Conservation (phyloP, 2,113 vertebrate genomes). For the Vimba vimba region DNA sequence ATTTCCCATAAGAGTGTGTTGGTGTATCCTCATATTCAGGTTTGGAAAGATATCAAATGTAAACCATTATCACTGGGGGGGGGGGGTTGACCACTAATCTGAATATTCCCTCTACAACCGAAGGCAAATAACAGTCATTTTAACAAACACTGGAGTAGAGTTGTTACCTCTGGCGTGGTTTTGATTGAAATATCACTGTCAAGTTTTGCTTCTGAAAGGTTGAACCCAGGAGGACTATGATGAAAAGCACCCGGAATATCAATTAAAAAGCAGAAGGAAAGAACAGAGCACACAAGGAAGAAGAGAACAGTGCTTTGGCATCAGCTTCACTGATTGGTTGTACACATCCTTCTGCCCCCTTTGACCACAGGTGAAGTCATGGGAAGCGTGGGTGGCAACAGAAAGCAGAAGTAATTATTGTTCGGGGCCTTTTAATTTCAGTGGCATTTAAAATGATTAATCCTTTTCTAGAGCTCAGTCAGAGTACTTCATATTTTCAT, state of each 20-base stretch:
- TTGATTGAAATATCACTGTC: conserved; percentile 60
- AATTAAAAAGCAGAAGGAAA: conserved; percentile 47
- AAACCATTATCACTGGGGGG: no score
- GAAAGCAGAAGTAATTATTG: conserved; percentile 53
- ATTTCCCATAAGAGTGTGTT: not conserved
- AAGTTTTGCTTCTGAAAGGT: conserved; percentile 52
- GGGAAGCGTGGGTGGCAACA: conserved; percentile 60
- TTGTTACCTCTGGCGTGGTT: conserved; percentile 30
- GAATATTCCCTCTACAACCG: conserved; percentile 2
- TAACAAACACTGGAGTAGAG: conserved; percentile 14
- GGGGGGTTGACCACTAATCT: not conserved
- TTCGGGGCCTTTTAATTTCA: conserved; percentile 65
- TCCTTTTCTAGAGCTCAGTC: conserved; percentile 59
- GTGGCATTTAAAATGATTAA: conserved; percentile 69
- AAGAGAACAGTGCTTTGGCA: conserved; percentile 8
- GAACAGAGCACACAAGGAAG: conserved; percentile 24
- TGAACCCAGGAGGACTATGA: conserved; percentile 42
- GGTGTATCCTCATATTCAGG: not conserved
- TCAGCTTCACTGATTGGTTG: conserved; percentile 43
- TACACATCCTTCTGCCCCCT: conserved; percentile 54
- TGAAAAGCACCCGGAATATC: conserved; percentile 50
- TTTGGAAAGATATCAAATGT: not conserved
- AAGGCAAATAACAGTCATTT: conserved; percentile 8
- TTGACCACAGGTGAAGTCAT: conserved; percentile 66
- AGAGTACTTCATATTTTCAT: conserved; percentile 62